A percentile compares a stretch with the other conserved stretches of the same genome.
Conservation (phyloP, 2,888 invertebrate genomes). For the Luperina nickerlii region DNA sequence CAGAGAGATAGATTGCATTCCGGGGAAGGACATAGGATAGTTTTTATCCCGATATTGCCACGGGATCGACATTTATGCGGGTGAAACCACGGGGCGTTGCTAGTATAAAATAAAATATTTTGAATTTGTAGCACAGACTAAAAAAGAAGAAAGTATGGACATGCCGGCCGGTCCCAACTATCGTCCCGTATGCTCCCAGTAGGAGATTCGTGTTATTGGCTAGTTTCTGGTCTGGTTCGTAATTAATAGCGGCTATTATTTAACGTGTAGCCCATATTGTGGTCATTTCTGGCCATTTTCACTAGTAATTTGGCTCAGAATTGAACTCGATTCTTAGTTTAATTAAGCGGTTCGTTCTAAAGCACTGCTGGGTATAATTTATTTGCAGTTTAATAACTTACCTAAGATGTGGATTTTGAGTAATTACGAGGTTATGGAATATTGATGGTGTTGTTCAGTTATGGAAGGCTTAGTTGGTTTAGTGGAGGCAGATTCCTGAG, state of each 20-base stretch:
- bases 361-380: constrained; percentile 41
- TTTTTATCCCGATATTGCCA: too few relatives aligned
- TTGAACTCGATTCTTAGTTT: constrained; percentile 65
- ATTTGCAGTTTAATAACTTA: constrained; percentile 52
- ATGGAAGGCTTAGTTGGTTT: neutral
- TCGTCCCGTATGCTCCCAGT: constrained; percentile 21
- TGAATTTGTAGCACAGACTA: neutral
- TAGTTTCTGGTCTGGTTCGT: constrained; percentile 61
- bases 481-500: neutral
- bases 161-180: constrained; percentile 7
- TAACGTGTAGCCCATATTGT: constrained; percentile 65
- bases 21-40: too few relatives aligned
- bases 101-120: neutral
- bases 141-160: neutral
- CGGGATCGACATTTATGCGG: too few relatives aligned
- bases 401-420: constrained; percentile 25
- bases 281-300: constrained; percentile 63
- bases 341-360: constrained; percentile 55
- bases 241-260: constrained; percentile 70
- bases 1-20: too few relatives aligned
- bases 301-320: constrained; percentile 67
- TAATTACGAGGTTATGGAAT: constrained; percentile 21
- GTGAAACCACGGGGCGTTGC: too few relatives aligned
- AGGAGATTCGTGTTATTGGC: constrained; percentile 65
- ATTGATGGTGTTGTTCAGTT: constrained; percentile 31